phyloP scores from a whole-genome alignment of 2,113 vertebrate species.

The Rhinogobius similis region DNA sequence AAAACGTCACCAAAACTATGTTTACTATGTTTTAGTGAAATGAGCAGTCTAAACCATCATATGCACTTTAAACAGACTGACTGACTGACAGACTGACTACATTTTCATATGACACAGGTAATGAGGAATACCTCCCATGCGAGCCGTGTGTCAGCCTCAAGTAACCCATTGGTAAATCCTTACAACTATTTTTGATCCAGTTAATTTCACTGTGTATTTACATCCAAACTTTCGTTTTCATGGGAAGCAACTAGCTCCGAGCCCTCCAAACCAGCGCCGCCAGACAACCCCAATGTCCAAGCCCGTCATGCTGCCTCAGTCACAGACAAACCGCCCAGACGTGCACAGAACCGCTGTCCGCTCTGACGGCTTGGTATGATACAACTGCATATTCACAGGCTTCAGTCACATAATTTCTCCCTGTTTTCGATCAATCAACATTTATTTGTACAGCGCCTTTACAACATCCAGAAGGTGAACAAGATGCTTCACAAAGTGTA shows the following conservation, averaged over 20 bases:
- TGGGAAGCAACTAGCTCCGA: slow-evolving; percentile 90
- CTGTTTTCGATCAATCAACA: no score
- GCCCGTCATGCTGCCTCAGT: slow-evolving; percentile 92
- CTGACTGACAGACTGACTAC: not conserved
- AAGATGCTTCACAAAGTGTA: no score
- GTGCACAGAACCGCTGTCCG: slow-evolving; percentile 84
- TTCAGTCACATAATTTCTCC: no score
- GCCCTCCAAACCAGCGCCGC: slow-evolving; percentile 87
- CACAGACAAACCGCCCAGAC: slow-evolving; percentile 74
- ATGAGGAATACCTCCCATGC: slow-evolving; percentile 83
- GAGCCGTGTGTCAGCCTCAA: slow-evolving; percentile 79
- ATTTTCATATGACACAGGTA: slow-evolving; percentile 77
- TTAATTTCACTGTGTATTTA: not conserved
- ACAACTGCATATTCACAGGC: not conserved
- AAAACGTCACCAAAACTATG: no score
- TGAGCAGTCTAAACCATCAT: no score
- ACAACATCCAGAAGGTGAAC: no score
- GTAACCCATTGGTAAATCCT: slow-evolving; percentile 82
- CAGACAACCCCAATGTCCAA: slow-evolving; percentile 89
- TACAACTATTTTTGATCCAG: not conserved
- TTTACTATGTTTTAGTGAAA: no score
- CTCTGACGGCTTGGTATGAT: slow-evolving; percentile 89
- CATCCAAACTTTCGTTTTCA: slow-evolving; percentile 25
- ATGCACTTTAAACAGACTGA: not conserved
- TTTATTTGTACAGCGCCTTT: no score